Base-by-base conservation (phyloP, 92 coral and sea anemone species). In the Epizoanthus scotinus region DNA sequence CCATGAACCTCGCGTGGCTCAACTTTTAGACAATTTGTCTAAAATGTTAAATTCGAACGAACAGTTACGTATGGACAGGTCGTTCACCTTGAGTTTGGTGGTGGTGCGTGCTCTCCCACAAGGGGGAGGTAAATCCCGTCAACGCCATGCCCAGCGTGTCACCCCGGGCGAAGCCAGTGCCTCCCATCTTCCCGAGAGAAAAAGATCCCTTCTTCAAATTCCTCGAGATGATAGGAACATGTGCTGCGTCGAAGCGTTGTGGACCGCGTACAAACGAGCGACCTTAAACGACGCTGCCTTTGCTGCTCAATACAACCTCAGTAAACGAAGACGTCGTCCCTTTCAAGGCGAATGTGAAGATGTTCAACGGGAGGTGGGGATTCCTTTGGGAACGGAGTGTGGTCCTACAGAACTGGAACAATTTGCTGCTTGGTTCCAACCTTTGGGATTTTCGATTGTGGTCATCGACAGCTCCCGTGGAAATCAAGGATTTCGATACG, bases 181-280 rank as follows among this genome's bases (percentile, higher is more conserved):
- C 27, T n/a, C 40, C 3, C 8, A 1, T 6, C 79, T 73, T 42
- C 47, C 64, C 12, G 17, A 17, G 5, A 2, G 0, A 7, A 74
- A 74, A 50, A 21, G 8, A 40, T 24, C 81, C 67, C 19, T 50
- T 20, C 28, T 74, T 6, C 6, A 74, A 9, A 55, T 74, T 10
- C 65, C 64, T 28, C 65, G 63, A n/a, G 81, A 74, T n/a, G 81
- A 73, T 18, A 31, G 79, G 2, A 73, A 73, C 65, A 73, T 73
- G 79, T 73, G 65, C 42, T 73, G 73, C 14, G 73, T 18, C 54
- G 73, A 68, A 8, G 73, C 73, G 3, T 68, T 68, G 29, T 68
- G 73, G 73, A 8, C 29, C 0, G 73, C 56, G 0, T n/a, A n/a
- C n/a, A n/a, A n/a, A n/a, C n/a, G n/a, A n/a, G n/a, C n/a, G n/a